A percentile compares a stretch with the other conserved stretches of the same genome.
These are phyloP conservation scores for Patella pellucida DNA, from an alignment of 2,888 invertebrate species.

Conservation along the genomic window DNA sequence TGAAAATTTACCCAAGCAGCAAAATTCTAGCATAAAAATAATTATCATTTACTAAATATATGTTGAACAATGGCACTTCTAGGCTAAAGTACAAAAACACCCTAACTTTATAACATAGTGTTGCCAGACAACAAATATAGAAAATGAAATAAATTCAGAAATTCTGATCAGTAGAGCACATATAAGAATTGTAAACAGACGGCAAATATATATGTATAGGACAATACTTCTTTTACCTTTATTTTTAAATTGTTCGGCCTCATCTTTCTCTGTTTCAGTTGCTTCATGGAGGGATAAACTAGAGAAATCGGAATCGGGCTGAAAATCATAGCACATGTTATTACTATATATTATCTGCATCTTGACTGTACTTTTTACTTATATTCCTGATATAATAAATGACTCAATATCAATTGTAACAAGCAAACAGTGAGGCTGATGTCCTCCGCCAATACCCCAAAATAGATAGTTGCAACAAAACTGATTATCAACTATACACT, in stretches of 20 bases:
- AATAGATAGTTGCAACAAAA: no score
- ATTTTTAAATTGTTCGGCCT: constrained; percentile 89
- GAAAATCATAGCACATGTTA: constrained; percentile 21
- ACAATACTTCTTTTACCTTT: constrained; percentile 78
- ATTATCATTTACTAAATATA: no score
- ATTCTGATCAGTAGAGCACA: neutral
- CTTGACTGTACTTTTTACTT: no score
- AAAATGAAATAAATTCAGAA: neutral
- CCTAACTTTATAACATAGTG: neutral
- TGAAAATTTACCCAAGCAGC: no score
- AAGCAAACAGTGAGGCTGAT: no score
- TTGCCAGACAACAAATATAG: neutral
- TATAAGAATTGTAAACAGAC: neutral
- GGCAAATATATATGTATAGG: neutral
- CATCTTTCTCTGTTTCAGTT: constrained; percentile 71
- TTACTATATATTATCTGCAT: no score
- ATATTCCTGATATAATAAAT: no score
- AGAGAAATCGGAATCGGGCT: constrained; percentile 58
- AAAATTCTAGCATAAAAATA: no score
- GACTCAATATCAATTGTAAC: no score
- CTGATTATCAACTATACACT: no score
- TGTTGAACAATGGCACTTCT: no score
- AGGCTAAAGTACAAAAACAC: neutral
- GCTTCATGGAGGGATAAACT: constrained; percentile 59
- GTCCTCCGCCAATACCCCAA: no score